Evolutionary conservation across 1,140 invertebrate species (phyloP), one percentile per base, ranked within the genome.

Genomic region (Mercenaria mercenaria): DNA sequence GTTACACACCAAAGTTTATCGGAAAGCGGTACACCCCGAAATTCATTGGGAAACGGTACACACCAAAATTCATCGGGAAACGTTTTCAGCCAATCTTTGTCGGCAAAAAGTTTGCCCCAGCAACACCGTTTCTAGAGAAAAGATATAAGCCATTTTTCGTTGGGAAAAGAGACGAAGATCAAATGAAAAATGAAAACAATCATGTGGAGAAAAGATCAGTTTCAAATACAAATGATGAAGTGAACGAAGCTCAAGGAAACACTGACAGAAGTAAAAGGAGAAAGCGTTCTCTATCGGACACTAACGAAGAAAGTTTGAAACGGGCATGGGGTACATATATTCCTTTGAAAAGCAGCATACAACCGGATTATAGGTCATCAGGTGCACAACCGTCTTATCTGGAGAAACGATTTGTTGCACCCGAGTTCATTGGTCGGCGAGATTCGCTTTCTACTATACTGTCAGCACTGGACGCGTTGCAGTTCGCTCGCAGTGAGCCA

Each of bases 361-460:
- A 15, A 32, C 26, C 43, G 20, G n/a, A 43, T 8, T 37, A 50
- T 15, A 23, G 8, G 23, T 32, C 41, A 34, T 11, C 41, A 47
- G 47, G 43, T 15, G 29, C 13, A 50, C 3, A 79, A 50, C 69
- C 83, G 1, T 39, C 80, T 23, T 61, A 37, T 61, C 2, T 74
- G 4, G 67, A 47, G 18, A 83, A 74, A 23, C 64, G 81, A 26
- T 89, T 89, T 64, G 88, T 83, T 41, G 80, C 69, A 20, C 88
- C 80, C 1, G 81, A 83, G 41, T 77, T 83, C 56, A 72, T 89
- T 26, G 80, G 81, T 77, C 64, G 81, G 0, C 64, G 86, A 8
- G 86, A 88, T 79, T 88, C 86, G n/a, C 34, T 89, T 1, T 89
- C 88, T 18, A 37, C 80, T 0, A 89, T 89, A 61, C 56, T 89